Base-by-base conservation (phyloP, 2,797 vertebrate species). In the Nyctibius grandis region DNA sequence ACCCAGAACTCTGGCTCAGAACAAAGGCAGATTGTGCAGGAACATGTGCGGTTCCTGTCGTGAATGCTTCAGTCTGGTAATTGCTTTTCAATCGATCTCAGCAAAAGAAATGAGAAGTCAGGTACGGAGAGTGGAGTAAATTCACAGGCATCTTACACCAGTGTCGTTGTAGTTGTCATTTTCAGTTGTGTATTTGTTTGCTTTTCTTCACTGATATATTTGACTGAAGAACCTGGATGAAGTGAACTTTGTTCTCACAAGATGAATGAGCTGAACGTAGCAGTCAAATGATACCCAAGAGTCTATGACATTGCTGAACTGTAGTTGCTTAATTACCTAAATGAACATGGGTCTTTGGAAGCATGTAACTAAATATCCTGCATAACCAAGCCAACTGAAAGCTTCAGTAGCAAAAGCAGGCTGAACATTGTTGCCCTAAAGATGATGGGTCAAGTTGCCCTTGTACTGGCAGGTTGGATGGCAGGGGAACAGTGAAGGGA, bases 21-120 rank as follows among this genome's bases (percentile, higher is more conserved):
- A 91, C 85, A 95, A 95, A 75, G 36, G 47, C 14, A 9, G 63
- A 59, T 79, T 92, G 73, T 89, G 45, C 48, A 64, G 45, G 77
- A 88, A 69, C 4, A 4, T 47, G 45, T 90, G 72, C 3, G 7
- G 65, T 40, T 92, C 69, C 48, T 17, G 5, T 33, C 0, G 4
- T 40, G 77, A 93, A 69, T 31, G 11, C 40, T 94, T 70, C 75
- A 88, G 59, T 57, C 60, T 54, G 68, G 82, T 96, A 92, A 90
- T 72, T 91, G 91, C 70, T 89, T 93, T 91, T 77, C 83, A 86
- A 7, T 87, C 83, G 89, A 74, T 93, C 64, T 93, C 51, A 36
- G 89, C 51, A 40, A 84, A 76, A 93, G 76, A 88, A 88, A 70
- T 53, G 38, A 72, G 38, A 72, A 96, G 72, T 91, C 63, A 59